Conservation (phyloP, 2,888 invertebrate species). For the Thera obeliscata region DNA sequence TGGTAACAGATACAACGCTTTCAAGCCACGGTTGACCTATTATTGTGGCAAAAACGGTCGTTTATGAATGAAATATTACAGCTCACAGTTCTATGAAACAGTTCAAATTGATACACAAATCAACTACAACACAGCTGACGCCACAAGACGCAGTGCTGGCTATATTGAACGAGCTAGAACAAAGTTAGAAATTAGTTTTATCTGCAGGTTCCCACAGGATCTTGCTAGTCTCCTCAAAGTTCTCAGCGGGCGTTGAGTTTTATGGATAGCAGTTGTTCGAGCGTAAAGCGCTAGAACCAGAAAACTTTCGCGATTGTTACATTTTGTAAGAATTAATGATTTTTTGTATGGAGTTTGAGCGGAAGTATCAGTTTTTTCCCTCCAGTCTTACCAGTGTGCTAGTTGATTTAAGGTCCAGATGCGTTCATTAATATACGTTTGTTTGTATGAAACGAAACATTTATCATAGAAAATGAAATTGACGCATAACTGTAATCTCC, state of each 20-base stretch:
- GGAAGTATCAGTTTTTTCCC: too few species aligned
- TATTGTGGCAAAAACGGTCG: not conserved
- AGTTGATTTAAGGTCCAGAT: not conserved
- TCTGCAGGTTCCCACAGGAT: conserved; percentile 19
- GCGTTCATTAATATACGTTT: too few species aligned
- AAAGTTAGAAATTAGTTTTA: conserved; percentile 25
- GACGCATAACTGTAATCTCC: too few species aligned
- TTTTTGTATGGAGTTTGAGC: not conserved
- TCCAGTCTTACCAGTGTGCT: too few species aligned
- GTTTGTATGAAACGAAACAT: too few species aligned
- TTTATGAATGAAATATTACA: too few species aligned
- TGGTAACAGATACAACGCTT: not conserved
- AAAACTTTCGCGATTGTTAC: conserved; percentile 21
- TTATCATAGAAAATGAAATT: too few species aligned
- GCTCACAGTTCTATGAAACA: not conserved
- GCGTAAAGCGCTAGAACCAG: conserved; percentile 15
- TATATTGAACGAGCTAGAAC: conserved; percentile 7
- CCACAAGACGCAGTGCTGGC: not conserved
- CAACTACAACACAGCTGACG: not conserved
- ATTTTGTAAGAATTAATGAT: conserved; percentile 1
- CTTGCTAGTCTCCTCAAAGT: conserved; percentile 17
- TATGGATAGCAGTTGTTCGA: conserved; percentile 27
- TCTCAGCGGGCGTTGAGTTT: conserved; percentile 20
- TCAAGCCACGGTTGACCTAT: not conserved
- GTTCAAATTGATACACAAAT: not conserved